Conservation (phyloP, 2,888 invertebrate species). For the Cerceris ruficornis region DNA sequence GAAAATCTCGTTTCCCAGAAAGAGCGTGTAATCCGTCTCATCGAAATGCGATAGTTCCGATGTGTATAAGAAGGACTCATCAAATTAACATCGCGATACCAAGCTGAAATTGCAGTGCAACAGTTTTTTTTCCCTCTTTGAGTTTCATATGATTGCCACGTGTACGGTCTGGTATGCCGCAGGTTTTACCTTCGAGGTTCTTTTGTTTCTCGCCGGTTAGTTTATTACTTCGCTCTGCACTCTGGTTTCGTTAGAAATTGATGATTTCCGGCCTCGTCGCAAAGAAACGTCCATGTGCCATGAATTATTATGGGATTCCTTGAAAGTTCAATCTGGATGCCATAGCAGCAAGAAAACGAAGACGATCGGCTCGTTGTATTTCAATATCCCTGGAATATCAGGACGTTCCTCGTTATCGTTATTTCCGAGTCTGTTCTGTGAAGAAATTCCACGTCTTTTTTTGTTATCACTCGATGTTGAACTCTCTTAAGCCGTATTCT, state of each 20-base stretch:
- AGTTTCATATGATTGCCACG: constrained; percentile 81
- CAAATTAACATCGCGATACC: neutral
- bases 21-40: neutral
- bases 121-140: neutral
- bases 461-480: too few relatives aligned
- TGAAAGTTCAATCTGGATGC: neutral
- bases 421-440: too few relatives aligned
- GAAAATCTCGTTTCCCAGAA: too few relatives aligned
- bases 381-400: constrained; percentile 11
- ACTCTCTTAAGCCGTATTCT: too few relatives aligned
- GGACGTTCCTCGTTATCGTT: neutral
- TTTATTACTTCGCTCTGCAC: constrained; percentile 15
- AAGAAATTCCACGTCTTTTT: too few relatives aligned
- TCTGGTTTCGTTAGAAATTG: constrained; percentile 30
- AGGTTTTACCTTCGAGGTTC: neutral
- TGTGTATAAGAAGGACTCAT: neutral
- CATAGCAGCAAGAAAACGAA: neutral
- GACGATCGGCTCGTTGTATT: constrained; percentile 4
- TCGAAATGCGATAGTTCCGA: neutral
- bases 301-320: constrained; percentile 29
- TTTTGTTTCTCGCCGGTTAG: constrained; percentile 3
- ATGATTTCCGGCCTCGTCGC: constrained; percentile 30
- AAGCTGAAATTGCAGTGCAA: neutral
- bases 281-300: constrained; percentile 26
- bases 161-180: constrained; percentile 21